phyloP scores from a whole-genome alignment of 2,888 invertebrate genomes.

The Rhaphigaster nebulosa region DNA sequence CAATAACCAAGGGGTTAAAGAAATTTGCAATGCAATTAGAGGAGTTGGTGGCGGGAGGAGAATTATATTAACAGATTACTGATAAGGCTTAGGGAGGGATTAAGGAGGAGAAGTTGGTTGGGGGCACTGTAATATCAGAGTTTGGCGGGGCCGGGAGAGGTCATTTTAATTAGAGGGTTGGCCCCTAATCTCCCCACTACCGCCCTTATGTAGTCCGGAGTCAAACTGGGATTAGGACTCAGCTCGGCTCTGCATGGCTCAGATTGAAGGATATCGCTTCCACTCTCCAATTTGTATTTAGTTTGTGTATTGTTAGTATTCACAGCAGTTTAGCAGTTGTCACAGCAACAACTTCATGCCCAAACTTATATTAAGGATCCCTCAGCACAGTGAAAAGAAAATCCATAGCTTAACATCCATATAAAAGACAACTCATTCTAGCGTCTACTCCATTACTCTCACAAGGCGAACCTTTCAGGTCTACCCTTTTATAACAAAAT shows the following conservation, averaged over 20 bases:
- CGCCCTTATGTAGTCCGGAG: slow-evolving; percentile 18
- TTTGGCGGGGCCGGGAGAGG: slow-evolving; percentile 50
- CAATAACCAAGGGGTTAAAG: slow-evolving; percentile 61
- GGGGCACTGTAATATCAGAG: slow-evolving; percentile 57
- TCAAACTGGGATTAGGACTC: slow-evolving; percentile 23
- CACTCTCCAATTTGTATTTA: slow-evolving; percentile 12
- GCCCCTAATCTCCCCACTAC: neutral
- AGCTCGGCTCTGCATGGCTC: neutral
- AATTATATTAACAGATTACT: slow-evolving; percentile 65
- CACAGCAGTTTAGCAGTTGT: neutral
- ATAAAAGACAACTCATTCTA: too few species aligned
- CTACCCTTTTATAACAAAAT: too few species aligned
- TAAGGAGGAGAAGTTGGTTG: slow-evolving; percentile 50
- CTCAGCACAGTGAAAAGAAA: neutral
- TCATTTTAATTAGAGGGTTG: slow-evolving; percentile 53
- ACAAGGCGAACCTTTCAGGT: too few species aligned
- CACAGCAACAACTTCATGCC: neutral
- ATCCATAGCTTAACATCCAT: neutral
- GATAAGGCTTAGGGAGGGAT: slow-evolving; percentile 62
- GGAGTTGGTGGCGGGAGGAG: slow-evolving; percentile 55
- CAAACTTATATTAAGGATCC: neutral
- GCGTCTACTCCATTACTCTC: too few species aligned
- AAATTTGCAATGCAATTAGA: slow-evolving; percentile 65
- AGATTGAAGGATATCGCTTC: slow-evolving; percentile 21
- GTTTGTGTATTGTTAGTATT: neutral